Evolutionary conservation across 1,140 invertebrate genomes (phyloP).

Genomic region (Bombyx mandarina): DNA sequence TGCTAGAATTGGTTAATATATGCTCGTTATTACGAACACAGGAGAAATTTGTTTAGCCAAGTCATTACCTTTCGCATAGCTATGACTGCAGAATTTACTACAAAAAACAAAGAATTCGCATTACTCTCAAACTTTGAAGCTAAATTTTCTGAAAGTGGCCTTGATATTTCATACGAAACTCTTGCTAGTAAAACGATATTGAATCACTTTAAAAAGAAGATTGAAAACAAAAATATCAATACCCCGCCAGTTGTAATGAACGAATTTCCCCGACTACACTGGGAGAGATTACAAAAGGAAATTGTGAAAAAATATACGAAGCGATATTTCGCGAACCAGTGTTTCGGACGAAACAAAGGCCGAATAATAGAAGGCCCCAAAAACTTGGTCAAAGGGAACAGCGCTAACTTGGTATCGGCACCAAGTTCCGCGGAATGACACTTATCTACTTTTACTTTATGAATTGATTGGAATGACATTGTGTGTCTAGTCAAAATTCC

Average conservation of each 20-base stretch:
- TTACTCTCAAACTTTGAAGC: too few relatives aligned
- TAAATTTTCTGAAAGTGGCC: too few relatives aligned
- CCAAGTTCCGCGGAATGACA: slow-evolving; percentile 33
- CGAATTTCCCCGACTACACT: slow-evolving; percentile 26
- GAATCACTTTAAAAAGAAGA: too few relatives aligned
- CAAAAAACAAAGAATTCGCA: too few relatives aligned
- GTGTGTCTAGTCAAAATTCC: too few relatives aligned
- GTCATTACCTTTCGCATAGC: too few relatives aligned
- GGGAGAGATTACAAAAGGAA: slow-evolving; percentile 23
- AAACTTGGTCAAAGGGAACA: slow-evolving; percentile 30
- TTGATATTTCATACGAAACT: too few relatives aligned
- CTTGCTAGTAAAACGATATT: too few relatives aligned
- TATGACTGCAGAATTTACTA: too few relatives aligned
- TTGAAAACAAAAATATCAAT: background rate
- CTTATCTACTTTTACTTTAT: slow-evolving; percentile 33
- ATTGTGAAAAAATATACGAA: slow-evolving; percentile 32
- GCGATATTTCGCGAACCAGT: slow-evolving; percentile 34
- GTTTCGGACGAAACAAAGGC: slow-evolving; percentile 34
- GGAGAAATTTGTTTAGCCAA: too few relatives aligned
- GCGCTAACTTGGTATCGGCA: slow-evolving; percentile 32
- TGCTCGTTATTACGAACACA: too few relatives aligned
- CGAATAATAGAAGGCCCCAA: slow-evolving; percentile 25
- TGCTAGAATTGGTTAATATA: too few relatives aligned
- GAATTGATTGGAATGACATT: slow-evolving; percentile 23
- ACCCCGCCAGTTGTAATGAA: background rate